These are phyloP conservation scores for Coelopa pilipes DNA, from an alignment of 2,888 invertebrate species.

Conservation along the genomic window DNA sequence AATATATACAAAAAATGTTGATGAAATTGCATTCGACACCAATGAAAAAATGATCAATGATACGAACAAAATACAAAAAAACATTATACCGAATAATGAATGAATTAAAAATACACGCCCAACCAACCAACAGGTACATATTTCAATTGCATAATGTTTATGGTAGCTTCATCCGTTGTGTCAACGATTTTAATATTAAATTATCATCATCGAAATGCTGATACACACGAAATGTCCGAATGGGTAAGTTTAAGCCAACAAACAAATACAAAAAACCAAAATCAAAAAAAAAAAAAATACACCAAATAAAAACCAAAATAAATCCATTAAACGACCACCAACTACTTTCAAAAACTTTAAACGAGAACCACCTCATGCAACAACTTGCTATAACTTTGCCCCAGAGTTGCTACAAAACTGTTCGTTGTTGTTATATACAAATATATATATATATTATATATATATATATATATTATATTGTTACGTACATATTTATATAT, in stretches of 20 bases:
- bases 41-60: conserved; percentile 8
- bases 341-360: too few relatives aligned
- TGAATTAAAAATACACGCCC: conserved; percentile 59
- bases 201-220: conserved; percentile 97
- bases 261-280: conserved; percentile 20
- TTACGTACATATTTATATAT: conserved; percentile 48
- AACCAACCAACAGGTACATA: conserved; percentile 81
- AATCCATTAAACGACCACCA: not conserved
- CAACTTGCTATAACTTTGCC: conserved; percentile 2
- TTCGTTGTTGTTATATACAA: conserved; percentile 9
- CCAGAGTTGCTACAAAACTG: conserved; percentile 26
- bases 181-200: conserved; percentile 98
- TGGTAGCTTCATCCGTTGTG: conserved; percentile 98
- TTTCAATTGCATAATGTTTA: conserved; percentile 99
- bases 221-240: conserved; percentile 96
- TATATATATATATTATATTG: not conserved
- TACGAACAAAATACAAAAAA: conserved; percentile 16
- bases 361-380: not conserved
- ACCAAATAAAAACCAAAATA: not conserved
- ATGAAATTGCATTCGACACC: conserved; percentile 8
- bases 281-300: conserved; percentile 17
- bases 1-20: conserved; percentile 17
- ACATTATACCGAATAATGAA: conserved; percentile 14
- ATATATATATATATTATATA: too few relatives aligned
- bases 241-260: conserved; percentile 78